Conservation (phyloP, 1,140 invertebrate genomes). For the Latrodectus geometricus region DNA sequence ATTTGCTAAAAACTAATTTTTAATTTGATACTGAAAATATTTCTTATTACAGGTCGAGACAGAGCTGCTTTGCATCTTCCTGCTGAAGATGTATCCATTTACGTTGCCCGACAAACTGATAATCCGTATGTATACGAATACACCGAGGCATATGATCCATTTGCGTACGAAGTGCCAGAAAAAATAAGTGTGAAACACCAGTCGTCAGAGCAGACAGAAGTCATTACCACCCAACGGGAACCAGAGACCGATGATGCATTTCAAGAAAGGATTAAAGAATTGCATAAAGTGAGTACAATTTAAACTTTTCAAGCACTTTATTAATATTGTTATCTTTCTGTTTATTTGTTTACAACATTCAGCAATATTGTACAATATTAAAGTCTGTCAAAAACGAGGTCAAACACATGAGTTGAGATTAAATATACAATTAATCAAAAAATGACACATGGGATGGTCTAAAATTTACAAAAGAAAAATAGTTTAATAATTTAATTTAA, state of each 20-base stretch:
- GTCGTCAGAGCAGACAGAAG: constrained; percentile 1
- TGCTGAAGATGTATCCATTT: constrained; percentile 24
- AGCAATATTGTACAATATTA: too few species aligned
- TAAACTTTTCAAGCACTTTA: too few species aligned
- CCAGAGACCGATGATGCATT: constrained; percentile 27
- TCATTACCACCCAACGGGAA: neutral
- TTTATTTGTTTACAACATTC: too few species aligned
- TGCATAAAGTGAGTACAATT: constrained; percentile 15
- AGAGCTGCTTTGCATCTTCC: constrained; percentile 42
- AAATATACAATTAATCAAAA: too few species aligned
- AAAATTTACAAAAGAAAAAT: too few species aligned
- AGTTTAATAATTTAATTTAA: too few species aligned
- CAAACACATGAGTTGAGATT: too few species aligned
- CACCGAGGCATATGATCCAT: constrained; percentile 29
- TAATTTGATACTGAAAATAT: too few species aligned
- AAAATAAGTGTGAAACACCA: constrained; percentile 2
- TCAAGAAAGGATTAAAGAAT: constrained; percentile 20
- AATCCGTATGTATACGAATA: constrained; percentile 28
- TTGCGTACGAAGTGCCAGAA: neutral
- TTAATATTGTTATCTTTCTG: too few species aligned
- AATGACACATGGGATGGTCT: too few species aligned
- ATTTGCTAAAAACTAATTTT: too few species aligned
- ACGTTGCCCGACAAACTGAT: constrained; percentile 12
- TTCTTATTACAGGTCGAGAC: constrained; percentile 23
- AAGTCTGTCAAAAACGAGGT: too few species aligned